Percentiles rank a stretch among this genome's conserved stretches.
Conservation (phyloP, 2,113 vertebrate genomes). For the Thermophis baileyi region DNA sequence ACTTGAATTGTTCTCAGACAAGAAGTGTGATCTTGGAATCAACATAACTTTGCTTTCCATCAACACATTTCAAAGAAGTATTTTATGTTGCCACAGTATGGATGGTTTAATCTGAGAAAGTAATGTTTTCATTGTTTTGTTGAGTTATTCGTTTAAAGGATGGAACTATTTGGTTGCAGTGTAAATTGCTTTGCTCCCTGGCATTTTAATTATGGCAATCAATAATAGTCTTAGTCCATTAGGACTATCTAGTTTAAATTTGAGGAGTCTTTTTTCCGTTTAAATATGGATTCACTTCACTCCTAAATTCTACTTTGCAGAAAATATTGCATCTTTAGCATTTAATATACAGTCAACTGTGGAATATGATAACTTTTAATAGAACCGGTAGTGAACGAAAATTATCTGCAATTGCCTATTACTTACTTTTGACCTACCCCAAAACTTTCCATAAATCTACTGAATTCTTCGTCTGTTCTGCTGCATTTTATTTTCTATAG, state of each 20-base stretch:
- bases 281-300: conserved; percentile 17
- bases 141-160: conserved; percentile 45
- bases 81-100: conserved; percentile 62
- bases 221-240: conserved; percentile 26
- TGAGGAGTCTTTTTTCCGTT: conserved; percentile 24
- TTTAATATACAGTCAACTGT: conserved; percentile 44
- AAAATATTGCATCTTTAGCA: conserved; percentile 46
- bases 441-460: background rate
- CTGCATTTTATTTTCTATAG: background rate
- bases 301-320: background rate
- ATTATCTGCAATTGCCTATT: background rate
- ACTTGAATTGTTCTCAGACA: conserved; percentile 52
- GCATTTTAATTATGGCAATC: conserved; percentile 40
- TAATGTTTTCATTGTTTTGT: conserved; percentile 42
- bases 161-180: conserved; percentile 38
- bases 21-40: conserved; percentile 63
- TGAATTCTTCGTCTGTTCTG: background rate
- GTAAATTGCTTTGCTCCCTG: conserved; percentile 23
- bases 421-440: background rate
- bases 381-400: background rate
- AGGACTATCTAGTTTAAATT: conserved; percentile 36
- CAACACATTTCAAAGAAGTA: conserved; percentile 34
- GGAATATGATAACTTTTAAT: background rate
- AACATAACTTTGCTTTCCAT: conserved; percentile 53
- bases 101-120: conserved; percentile 59